These are phyloP conservation scores for Drosophila takahashii DNA, from an alignment of 1,140 invertebrate genomes.

Conservation along the genomic window DNA sequence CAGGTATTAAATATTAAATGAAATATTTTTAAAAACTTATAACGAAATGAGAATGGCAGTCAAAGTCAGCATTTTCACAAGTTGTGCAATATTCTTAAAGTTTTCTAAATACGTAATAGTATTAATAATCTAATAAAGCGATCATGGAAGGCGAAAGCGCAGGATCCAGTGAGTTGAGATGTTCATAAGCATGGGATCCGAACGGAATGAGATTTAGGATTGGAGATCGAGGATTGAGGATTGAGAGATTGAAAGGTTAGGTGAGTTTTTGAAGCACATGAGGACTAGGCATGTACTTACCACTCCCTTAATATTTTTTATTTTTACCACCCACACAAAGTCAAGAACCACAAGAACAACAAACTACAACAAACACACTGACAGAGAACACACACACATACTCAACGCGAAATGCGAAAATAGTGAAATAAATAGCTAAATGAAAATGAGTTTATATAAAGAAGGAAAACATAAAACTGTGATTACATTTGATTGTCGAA, in stretches of 20 bases:
- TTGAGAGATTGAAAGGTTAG: constrained; percentile 26
- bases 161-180: constrained; percentile 43
- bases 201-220: constrained; percentile 19
- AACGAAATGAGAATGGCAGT: constrained; percentile 57
- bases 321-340: constrained; percentile 51
- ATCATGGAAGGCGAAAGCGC: constrained; percentile 26
- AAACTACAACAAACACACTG: constrained; percentile 29
- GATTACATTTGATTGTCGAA: constrained; percentile 80
- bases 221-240: constrained; percentile 12
- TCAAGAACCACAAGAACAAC: constrained; percentile 38
- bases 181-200: constrained; percentile 69
- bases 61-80: constrained; percentile 67
- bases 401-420: constrained; percentile 51
- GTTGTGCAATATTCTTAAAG: constrained; percentile 83
- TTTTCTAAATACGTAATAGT: constrained; percentile 83
- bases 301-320: constrained; percentile 39
- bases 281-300: constrained; percentile 49
- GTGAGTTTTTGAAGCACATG: constrained; percentile 76
- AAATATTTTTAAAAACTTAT: constrained; percentile 76
- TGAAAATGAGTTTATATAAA: constrained; percentile 82
- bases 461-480: constrained; percentile 84
- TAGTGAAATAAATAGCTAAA: constrained; percentile 83
- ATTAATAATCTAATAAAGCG: constrained; percentile 63
- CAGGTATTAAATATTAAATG: constrained; percentile 78
- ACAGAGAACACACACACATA: constrained; percentile 36